Percentiles rank a stretch among this genome's conserved stretches.
Conservation (phyloP, 2,888 invertebrate genomes). For the Hirtodrosophila confusa region DNA sequence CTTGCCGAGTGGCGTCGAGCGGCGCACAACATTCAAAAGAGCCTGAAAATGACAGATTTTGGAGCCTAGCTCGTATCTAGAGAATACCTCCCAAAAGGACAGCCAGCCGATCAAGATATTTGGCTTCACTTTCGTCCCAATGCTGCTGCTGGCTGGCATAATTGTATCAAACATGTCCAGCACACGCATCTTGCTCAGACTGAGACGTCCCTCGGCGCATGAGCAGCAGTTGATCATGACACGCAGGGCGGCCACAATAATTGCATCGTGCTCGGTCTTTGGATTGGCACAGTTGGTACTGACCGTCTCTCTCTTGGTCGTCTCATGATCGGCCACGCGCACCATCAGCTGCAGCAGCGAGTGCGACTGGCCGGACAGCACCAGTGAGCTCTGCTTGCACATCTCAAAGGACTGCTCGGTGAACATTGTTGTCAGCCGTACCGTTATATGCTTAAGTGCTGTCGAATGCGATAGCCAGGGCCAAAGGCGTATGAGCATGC, state of each 20-base stretch:
- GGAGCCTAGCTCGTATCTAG: slow-evolving; percentile 81
- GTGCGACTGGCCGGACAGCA: slow-evolving; percentile 64
- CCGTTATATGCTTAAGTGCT: slow-evolving; percentile 66
- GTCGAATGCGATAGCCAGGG: slow-evolving; percentile 82
- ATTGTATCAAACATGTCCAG: slow-evolving; percentile 80
- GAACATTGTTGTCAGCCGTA: slow-evolving; percentile 73
- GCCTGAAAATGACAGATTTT: slow-evolving; percentile 71
- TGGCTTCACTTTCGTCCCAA: slow-evolving; percentile 66
- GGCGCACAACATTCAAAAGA: slow-evolving; percentile 69
- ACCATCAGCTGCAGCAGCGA: slow-evolving; percentile 79
- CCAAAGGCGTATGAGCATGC: slow-evolving; percentile 77
- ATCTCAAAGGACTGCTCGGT: slow-evolving; percentile 82
- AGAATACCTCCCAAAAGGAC: slow-evolving; percentile 82
- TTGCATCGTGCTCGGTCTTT: slow-evolving; percentile 4
- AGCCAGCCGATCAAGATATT: slow-evolving; percentile 78
- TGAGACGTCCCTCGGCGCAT: slow-evolving; percentile 81
- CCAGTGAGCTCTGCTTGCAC: slow-evolving; percentile 78
- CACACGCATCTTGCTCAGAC: slow-evolving; percentile 78
- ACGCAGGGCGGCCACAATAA: slow-evolving; percentile 72
- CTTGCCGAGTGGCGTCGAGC: slow-evolving; percentile 39
- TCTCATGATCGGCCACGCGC: slow-evolving; percentile 76
- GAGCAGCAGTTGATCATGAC: slow-evolving; percentile 82
- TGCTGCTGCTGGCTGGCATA: slow-evolving; percentile 67
- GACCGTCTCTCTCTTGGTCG: slow-evolving; percentile 68
- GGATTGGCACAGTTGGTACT: slow-evolving; percentile 21